phyloP scores from a whole-genome alignment of 2,888 invertebrate species.

The Archaeoteleia sp. region DNA sequence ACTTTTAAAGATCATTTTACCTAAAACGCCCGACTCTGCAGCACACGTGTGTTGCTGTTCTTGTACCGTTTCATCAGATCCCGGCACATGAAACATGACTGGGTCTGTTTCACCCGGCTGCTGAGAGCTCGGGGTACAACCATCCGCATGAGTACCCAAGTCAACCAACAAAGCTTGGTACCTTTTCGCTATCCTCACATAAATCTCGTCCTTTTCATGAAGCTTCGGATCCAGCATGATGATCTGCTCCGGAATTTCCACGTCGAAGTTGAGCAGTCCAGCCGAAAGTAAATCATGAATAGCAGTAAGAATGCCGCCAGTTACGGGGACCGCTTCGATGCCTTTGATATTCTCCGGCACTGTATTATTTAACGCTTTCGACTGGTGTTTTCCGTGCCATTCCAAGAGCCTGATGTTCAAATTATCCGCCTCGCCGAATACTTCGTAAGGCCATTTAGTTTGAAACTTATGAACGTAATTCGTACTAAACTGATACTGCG shows the following conservation, averaged over 20 bases:
- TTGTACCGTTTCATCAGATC: no score
- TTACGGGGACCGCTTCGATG: conserved; percentile 72
- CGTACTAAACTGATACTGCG: conserved; percentile 75
- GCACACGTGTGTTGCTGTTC: no score
- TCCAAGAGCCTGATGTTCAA: conserved; percentile 60
- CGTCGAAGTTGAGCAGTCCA: conserved; percentile 70
- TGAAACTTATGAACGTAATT: conserved; percentile 74
- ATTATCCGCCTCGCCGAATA: conserved; percentile 72
- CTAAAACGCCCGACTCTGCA: no score
- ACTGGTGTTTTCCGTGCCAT: conserved; percentile 54
- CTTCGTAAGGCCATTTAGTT: conserved; percentile 75
- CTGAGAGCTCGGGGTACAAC: no score
- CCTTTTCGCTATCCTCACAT: conserved; percentile 71
- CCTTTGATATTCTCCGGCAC: conserved; percentile 55
- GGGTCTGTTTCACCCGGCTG: no score
- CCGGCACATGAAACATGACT: no score
- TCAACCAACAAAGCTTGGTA: conserved; percentile 71
- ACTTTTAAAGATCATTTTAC: no score
- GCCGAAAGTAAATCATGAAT: conserved; percentile 74
- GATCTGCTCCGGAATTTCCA: conserved; percentile 78
- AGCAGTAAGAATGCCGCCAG: conserved; percentile 76
- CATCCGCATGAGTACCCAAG: conserved; percentile 44
- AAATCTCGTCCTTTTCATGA: conserved; percentile 75
- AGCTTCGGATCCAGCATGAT: conserved; percentile 77
- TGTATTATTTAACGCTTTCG: conserved; percentile 30